phyloP scores from a whole-genome alignment of 2,888 invertebrate species.

The Noctua comes region DNA sequence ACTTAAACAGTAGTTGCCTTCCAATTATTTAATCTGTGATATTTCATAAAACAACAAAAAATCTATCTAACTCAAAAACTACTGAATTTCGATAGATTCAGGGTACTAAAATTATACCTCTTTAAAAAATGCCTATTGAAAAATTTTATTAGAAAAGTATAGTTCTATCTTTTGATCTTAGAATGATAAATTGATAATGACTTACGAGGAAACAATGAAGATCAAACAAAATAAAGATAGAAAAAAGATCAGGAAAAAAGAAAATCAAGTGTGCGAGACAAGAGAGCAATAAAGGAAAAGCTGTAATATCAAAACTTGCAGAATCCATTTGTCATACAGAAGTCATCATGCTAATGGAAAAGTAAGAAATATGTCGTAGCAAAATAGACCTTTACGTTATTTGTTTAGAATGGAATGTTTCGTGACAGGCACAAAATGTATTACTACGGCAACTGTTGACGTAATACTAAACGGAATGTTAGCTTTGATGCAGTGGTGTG shows the following conservation, averaged over 20 bases:
- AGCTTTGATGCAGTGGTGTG: neutral
- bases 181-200: neutral
- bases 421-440: neutral
- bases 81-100: neutral
- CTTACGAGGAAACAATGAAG: neutral
- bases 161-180: neutral
- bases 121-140: neutral
- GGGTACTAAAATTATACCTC: neutral
- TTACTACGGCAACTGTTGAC: slow-evolving; percentile 2
- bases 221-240: neutral
- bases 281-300: slow-evolving; percentile 3
- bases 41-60: too few species aligned
- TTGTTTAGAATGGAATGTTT: slow-evolving; percentile 14
- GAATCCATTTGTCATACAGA: slow-evolving; percentile 22
- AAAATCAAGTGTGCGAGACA: neutral
- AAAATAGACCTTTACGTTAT: slow-evolving; percentile 1
- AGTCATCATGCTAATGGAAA: slow-evolving; percentile 21
- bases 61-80: too few species aligned
- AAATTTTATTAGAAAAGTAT: neutral
- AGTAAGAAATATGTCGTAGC: neutral
- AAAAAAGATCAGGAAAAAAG: neutral
- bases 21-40: too few species aligned
- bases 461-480: slow-evolving; percentile 2
- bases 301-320: slow-evolving; percentile 20
- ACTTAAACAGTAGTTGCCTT: too few species aligned